Base-by-base conservation (phyloP, 2,888 invertebrate genomes). In the Ochlodes sylvanus region DNA sequence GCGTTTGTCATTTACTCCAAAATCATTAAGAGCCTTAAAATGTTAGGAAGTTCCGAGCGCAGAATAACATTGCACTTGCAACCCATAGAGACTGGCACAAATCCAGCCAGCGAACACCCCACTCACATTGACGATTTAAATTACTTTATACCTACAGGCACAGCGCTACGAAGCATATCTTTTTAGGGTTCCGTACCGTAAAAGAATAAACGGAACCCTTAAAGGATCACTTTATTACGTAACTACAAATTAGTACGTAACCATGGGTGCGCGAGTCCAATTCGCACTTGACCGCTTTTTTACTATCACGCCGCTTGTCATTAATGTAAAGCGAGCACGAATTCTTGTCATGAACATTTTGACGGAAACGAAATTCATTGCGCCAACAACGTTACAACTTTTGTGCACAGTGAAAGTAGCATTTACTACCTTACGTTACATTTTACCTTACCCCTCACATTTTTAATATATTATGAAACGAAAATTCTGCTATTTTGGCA, bases 31-130 rank as follows among this genome's bases (percentile, higher is more conserved):
- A 3, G 12, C 32, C 7, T 55, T 55, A 55, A 50, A 50, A 55
- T 5, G 27, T 55, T 27, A 5, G 2, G 27, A 34, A 12, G 32
- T 32, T 55, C 3, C 38, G 38, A 38, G 12, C 12, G 38, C 9
- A 50, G 50, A 10, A 19, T 50, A 19, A 50, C 50, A 19, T 50
- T 50, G 17, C 38, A 38, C 10, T 38, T 12, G 38, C 12, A 38
- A 12, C 10, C 38, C 12, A 38, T 32, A 7, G 15, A 21, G 55
- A 42, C 55, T 55, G 54, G 63, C 64, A 50, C 21, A 21, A 57
- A 50, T 65, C 50, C 57, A 65, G 50, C 41, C 57, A 27, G 15
- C 47, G n/a, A 21, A 47, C 57, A 57, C 50, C 50, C 47, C 57
- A 14, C 21, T 57, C 38, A 50, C 57, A 50, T 32, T 10, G 41